phyloP scores from a whole-genome alignment of 1,140 invertebrate genomes.

The Maniola jurtina region DNA sequence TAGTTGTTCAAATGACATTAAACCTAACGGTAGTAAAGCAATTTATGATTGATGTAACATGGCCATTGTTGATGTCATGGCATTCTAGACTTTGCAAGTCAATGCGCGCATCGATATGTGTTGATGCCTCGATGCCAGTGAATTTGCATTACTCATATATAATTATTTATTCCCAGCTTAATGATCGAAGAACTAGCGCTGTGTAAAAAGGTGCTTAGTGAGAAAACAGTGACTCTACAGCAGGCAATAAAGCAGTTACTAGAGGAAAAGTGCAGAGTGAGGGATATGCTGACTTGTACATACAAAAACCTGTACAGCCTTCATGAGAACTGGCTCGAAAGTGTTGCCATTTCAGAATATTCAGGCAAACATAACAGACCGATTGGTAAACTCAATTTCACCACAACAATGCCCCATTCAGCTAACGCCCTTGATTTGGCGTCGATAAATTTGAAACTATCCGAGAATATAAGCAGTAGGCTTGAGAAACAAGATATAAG shows the following conservation, averaged over 20 bases:
- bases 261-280: slow-evolving; percentile 85
- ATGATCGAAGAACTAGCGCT: slow-evolving; percentile 93
- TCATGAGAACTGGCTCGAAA: slow-evolving; percentile 74
- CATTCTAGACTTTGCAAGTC: too few species aligned
- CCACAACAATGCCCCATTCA: slow-evolving; percentile 66
- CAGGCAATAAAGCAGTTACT: slow-evolving; percentile 86
- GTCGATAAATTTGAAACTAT: slow-evolving; percentile 70
- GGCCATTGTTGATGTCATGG: too few species aligned
- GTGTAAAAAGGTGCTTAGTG: slow-evolving; percentile 89
- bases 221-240: slow-evolving; percentile 87
- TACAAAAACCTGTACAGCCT: slow-evolving; percentile 81
- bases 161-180: slow-evolving; percentile 79
- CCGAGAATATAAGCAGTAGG: slow-evolving; percentile 71
- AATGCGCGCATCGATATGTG: too few species aligned
- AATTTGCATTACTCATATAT: too few species aligned
- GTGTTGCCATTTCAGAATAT: slow-evolving; percentile 66
- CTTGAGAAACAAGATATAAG: slow-evolving; percentile 66
- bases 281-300: slow-evolving; percentile 85
- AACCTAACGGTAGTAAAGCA: too few species aligned
- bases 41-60: too few species aligned
- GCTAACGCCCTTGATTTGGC: slow-evolving; percentile 72
- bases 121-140: too few species aligned
- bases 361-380: slow-evolving; percentile 57
- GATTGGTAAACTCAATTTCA: slow-evolving; percentile 72
- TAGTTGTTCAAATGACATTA: too few species aligned